These are phyloP conservation scores for Tetraodon nigroviridis DNA, from an alignment of 2,113 vertebrate species.

Conservation along the genomic window DNA sequence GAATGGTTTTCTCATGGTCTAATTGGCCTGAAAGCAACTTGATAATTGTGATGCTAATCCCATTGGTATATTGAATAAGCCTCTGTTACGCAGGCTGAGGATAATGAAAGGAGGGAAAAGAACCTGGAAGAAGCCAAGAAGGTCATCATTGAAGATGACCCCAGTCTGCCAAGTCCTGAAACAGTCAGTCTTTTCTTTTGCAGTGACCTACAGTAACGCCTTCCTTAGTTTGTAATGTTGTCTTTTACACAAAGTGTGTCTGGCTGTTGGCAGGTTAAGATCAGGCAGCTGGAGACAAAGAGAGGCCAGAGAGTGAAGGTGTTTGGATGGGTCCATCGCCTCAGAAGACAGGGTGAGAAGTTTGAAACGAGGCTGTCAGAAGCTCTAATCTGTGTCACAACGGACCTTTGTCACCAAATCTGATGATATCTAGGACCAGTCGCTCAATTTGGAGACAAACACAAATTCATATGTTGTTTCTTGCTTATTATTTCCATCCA, in stretches of 20 bases:
- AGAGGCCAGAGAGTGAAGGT: conserved; percentile 89
- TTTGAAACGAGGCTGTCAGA: too few species aligned
- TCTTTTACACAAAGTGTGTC: not conserved
- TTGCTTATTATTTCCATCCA: not conserved
- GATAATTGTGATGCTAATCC: not conserved
- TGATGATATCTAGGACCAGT: not conserved
- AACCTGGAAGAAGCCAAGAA: conserved; percentile 96
- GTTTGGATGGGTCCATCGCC: conserved; percentile 92
- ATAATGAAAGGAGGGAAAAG: conserved; percentile 88
- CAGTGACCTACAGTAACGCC: not conserved
- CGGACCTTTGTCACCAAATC: too few species aligned
- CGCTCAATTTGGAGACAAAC: not conserved
- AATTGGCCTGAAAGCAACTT: not conserved
- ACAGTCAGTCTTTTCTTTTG: conserved; percentile 50
- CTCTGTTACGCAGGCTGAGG: conserved; percentile 79
- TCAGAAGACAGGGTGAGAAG: conserved; percentile 87
- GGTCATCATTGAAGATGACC: conserved; percentile 79
- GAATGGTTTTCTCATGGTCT: conserved; percentile 46
- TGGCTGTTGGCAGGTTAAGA: conserved; percentile 79
- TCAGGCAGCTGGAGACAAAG: conserved; percentile 73
- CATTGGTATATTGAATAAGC: conserved; percentile 1
- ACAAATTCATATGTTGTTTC: not conserved
- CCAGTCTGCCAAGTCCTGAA: conserved; percentile 80
- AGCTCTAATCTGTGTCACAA: too few species aligned
- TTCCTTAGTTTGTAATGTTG: not conserved